These are phyloP conservation scores for Myocastor coypus DNA, from an alignment of 2,113 vertebrate genomes.

Conservation along the genomic window DNA sequence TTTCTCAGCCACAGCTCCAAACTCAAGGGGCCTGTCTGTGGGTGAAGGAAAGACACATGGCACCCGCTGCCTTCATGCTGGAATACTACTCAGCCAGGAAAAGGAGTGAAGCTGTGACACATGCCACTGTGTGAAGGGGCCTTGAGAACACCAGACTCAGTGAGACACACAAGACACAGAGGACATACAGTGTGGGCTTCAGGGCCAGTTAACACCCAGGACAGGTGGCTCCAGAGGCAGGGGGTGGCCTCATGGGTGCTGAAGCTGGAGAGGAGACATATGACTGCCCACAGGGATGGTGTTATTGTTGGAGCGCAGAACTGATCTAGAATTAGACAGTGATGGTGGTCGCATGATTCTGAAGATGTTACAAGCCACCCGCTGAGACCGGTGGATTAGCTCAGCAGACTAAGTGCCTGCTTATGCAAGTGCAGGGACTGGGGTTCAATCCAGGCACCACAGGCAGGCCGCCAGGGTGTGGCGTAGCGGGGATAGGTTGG, in stretches of 20 bases:
- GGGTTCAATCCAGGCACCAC: too few species aligned
- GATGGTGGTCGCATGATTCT: not conserved
- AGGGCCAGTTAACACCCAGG: fast-evolving
- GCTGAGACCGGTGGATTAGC: not conserved
- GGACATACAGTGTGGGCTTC: not conserved
- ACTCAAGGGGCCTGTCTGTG: not conserved
- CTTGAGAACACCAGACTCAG: fast-evolving
- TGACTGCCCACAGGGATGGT: not conserved
- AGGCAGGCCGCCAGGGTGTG: too few species aligned
- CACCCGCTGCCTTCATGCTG: fast-evolving
- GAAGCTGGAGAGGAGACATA: too few species aligned
- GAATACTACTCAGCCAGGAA: not conserved
- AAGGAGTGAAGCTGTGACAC: fast-evolving
- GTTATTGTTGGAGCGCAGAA: not conserved
- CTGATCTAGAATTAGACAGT: not conserved
- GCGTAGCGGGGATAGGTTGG: too few species aligned
- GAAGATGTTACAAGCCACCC: not conserved
- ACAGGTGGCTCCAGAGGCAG: not conserved
- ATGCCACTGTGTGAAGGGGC: fast-evolving
- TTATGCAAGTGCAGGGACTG: too few species aligned
- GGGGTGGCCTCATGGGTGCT: not conserved
- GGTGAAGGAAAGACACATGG: not conserved
- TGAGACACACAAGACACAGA: not conserved
- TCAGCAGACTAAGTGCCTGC: too few species aligned
- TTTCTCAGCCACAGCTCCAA: not conserved